Percentiles rank a stretch among this genome's conserved stretches.
phyloP scores from a whole-genome alignment of 2,888 invertebrate genomes.

The Drosophila ustulata region DNA sequence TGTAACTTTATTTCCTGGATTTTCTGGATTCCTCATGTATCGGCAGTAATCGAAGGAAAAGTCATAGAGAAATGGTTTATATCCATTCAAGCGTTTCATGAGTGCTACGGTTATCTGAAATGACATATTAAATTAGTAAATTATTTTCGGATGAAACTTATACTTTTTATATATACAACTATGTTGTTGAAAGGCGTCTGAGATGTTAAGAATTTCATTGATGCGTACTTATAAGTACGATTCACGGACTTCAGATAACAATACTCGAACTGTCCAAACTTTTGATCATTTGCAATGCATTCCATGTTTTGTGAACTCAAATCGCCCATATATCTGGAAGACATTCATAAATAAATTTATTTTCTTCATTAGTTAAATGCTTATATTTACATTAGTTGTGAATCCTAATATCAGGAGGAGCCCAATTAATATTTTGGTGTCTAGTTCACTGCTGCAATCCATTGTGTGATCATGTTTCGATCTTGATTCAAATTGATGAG shows the following conservation, averaged over 20 bases:
- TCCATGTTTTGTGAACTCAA: constrained; percentile 48
- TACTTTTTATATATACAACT: constrained; percentile 1
- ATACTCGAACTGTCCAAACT: constrained; percentile 1
- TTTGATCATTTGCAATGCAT: constrained; percentile 20
- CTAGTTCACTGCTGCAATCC: neutral
- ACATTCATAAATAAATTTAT: neutral
- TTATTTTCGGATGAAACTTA: no score
- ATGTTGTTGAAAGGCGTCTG: constrained; percentile 9
- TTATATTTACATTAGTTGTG: neutral
- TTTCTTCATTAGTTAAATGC: neutral
- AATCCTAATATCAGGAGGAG: neutral
- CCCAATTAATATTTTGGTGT: neutral
- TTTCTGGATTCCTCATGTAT: neutral
- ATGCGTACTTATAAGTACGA: constrained; percentile 38
- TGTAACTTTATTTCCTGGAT: constrained; percentile 1
- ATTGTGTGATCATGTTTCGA: neutral
- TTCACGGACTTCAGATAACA: constrained; percentile 43
- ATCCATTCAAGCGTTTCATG: constrained; percentile 27
- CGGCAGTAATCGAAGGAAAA: constrained; percentile 24
- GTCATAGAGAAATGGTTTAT: constrained; percentile 23
- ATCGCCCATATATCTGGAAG: constrained; percentile 13
- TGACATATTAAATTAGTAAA: neutral
- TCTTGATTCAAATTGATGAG: neutral
- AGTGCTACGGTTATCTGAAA: neutral
- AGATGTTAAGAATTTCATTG: constrained; percentile 7